Conservation (phyloP, 2,113 vertebrate species). For the Brienomyrus longianalis region DNA sequence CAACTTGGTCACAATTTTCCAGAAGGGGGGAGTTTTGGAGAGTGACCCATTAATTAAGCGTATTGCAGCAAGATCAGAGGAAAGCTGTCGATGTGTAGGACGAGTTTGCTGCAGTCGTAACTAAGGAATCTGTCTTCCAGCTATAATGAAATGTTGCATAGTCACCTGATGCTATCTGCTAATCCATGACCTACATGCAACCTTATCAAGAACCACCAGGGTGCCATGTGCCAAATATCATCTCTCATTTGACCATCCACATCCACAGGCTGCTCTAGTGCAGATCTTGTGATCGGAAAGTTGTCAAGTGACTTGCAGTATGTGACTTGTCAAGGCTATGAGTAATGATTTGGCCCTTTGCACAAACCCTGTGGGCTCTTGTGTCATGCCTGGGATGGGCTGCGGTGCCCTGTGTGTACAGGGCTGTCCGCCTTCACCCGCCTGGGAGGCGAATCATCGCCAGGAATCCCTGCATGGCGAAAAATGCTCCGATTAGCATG, state of each 20-base stretch:
- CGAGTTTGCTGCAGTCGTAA: not conserved
- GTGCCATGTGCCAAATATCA: not conserved
- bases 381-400: not conserved
- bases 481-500: not conserved
- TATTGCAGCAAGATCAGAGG: not conserved
- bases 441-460: not conserved
- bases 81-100: not conserved
- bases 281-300: conserved; percentile 15
- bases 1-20: not conserved
- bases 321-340: not conserved
- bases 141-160: not conserved
- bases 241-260: too few relatives aligned
- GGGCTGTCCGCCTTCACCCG: not conserved
- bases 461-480: not conserved
- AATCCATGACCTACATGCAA: not conserved
- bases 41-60: not conserved
- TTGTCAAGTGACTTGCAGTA: not conserved
- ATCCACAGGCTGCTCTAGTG: not conserved
- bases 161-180: not conserved
- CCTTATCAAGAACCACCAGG: not conserved
- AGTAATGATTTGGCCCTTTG: not conserved
- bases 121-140: not conserved
- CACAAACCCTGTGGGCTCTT: not conserved
- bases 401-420: not conserved
- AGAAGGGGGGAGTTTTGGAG: not conserved